A percentile compares a stretch with the other conserved stretches of the same genome.
Conservation (phyloP, 2,888 invertebrate genomes). For the Eupsilia transversa region DNA sequence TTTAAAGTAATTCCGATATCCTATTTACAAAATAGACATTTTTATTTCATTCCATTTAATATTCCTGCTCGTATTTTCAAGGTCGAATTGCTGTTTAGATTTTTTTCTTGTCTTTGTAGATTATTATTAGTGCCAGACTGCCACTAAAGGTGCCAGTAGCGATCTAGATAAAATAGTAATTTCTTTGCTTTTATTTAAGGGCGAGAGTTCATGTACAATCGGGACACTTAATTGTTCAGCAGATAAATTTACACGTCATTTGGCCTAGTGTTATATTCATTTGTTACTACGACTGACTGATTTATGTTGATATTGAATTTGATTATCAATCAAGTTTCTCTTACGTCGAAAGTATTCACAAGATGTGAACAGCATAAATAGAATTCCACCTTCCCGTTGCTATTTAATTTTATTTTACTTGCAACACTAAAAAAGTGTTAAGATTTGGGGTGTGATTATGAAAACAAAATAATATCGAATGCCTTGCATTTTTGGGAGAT, state of each 20-base stretch:
- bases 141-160: neutral
- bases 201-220: too few relatives aligned
- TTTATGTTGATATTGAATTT: too few relatives aligned
- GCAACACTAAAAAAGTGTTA: neutral
- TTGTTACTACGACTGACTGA: too few relatives aligned
- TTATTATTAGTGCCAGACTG: neutral
- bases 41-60: too few relatives aligned
- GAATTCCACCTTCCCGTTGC: neutral
- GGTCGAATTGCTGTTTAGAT: neutral
- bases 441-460: neutral
- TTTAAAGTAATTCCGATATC: too few relatives aligned
- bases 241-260: too few relatives aligned
- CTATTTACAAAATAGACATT: too few relatives aligned
- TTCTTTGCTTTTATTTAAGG: too few relatives aligned
- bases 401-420: neutral
- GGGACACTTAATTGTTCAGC: too few relatives aligned
- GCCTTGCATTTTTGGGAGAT: conserved; percentile 6
- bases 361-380: conserved; percentile 5
- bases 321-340: too few relatives aligned
- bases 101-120: neutral
- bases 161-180: neutral
- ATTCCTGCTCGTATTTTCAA: neutral
- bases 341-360: neutral
- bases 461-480: neutral
- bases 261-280: too few relatives aligned